A percentile compares a stretch with the other conserved stretches of the same genome.
phyloP scores from a whole-genome alignment of 2,113 vertebrate genomes.

The Scomber japonicus region DNA sequence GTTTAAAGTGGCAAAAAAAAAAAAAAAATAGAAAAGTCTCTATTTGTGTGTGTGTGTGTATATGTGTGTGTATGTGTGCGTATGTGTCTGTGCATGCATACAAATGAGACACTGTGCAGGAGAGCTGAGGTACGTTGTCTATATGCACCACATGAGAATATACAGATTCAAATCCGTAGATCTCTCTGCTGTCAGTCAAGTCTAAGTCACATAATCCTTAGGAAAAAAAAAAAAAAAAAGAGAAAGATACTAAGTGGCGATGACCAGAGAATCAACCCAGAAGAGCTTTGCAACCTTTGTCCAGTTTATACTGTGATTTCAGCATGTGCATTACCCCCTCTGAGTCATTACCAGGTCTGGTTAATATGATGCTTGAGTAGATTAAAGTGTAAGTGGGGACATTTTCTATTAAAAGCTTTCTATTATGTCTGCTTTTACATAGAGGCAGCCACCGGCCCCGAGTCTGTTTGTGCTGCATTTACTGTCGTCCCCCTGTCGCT shows the following conservation, averaged over 20 bases:
- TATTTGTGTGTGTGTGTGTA: background rate
- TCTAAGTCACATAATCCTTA: constrained; percentile 46
- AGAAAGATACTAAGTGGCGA: background rate
- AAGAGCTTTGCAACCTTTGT: constrained; percentile 35
- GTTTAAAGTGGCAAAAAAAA: constrained; percentile 33
- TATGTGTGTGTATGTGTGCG: background rate
- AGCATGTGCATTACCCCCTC: constrained; percentile 11
- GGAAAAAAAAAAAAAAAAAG: background rate
- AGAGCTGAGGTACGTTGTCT: constrained; percentile 31
- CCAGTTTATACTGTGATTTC: constrained; percentile 8
- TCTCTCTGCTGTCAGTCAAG: constrained; percentile 39
- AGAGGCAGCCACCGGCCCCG: constrained; percentile 14
- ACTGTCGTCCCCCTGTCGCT: constrained; percentile 50
- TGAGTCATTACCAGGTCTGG: constrained; percentile 42
- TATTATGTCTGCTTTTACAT: constrained; percentile 55
- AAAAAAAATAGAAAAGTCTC: background rate
- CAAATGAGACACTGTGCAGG: background rate
- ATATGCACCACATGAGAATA: constrained; percentile 51
- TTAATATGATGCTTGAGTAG: constrained; percentile 51
- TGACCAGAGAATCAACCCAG: constrained; percentile 28
- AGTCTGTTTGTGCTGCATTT: constrained; percentile 61
- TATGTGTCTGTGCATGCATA: background rate
- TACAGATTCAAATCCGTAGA: constrained; percentile 40
- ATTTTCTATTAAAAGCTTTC: constrained; percentile 66
- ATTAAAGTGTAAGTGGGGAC: constrained; percentile 66